A percentile compares a stretch with the other conserved stretches of the same genome.
These are phyloP conservation scores for Sphecodes monilicornis DNA, from an alignment of 2,888 invertebrate genomes.

Conservation along the genomic window DNA sequence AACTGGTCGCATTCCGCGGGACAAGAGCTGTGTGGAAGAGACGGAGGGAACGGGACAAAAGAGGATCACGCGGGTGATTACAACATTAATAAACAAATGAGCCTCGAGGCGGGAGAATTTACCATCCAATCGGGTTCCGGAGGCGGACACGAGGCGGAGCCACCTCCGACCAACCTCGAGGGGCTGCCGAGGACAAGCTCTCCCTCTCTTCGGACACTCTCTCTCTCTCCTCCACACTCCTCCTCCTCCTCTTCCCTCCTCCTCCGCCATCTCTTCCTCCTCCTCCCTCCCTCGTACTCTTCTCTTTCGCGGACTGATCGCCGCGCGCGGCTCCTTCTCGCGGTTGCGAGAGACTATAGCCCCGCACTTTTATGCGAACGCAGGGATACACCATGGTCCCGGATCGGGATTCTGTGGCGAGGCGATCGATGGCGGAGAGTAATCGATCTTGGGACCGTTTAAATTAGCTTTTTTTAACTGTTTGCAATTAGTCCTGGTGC, in stretches of 20 bases:
- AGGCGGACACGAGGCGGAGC: constrained; percentile 82
- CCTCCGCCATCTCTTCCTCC: constrained; percentile 9
- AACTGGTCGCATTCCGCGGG: constrained; percentile 83
- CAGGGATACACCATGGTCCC: not conserved
- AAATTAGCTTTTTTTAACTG: not conserved
- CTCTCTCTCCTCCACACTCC: constrained; percentile 62
- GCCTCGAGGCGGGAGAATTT: constrained; percentile 82
- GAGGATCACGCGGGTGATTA: constrained; percentile 84
- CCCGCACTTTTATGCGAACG: not conserved
- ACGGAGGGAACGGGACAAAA: constrained; percentile 80
- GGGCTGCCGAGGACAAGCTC: constrained; percentile 68
- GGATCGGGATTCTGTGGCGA: not conserved
- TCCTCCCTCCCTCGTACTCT: constrained; percentile 22
- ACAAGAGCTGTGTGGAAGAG: constrained; percentile 69
- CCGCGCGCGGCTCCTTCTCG: not conserved
- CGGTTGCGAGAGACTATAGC: not conserved
- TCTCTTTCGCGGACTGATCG: constrained; percentile 60
- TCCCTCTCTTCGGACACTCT: constrained; percentile 62
- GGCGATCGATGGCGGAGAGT: not conserved
- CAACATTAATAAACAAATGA: constrained; percentile 85
- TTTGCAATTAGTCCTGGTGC: not conserved
- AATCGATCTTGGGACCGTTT: not conserved
- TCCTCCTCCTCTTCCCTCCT: constrained; percentile 34
- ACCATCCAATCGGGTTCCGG: constrained; percentile 79
- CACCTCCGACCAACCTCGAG: constrained; percentile 78